phyloP scores from a whole-genome alignment of 2,888 invertebrate genomes.

The Cylindroiulus punctatus region DNA sequence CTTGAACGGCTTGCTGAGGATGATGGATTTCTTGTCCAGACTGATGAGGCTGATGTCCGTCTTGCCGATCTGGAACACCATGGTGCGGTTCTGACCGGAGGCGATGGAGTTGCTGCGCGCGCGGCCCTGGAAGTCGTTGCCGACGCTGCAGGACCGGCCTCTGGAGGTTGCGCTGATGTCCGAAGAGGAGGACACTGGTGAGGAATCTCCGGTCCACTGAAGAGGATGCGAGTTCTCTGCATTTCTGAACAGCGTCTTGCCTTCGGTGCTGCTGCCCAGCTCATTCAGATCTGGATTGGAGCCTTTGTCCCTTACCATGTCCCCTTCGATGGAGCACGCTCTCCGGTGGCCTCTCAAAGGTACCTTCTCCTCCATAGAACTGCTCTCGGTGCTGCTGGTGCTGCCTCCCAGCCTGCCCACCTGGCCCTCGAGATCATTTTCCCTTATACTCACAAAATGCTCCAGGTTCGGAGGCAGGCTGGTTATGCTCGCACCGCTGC shows the following conservation, averaged over 20 bases:
- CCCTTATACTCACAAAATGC: conserved; percentile 61
- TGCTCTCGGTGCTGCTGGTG: conserved; percentile 18
- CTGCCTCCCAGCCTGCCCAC: conserved; percentile 40
- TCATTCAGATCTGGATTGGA: background rate
- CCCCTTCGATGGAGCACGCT: background rate
- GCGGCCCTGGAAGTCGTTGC: conserved; percentile 40
- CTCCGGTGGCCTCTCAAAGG: background rate
- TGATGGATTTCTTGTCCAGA: conserved; percentile 88
- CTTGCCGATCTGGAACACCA: conserved; percentile 90
- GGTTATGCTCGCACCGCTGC: conserved; percentile 64
- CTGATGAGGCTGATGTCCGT: conserved; percentile 89
- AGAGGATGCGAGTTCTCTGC: conserved; percentile 1
- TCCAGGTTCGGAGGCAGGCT: conserved; percentile 63
- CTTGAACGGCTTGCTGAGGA: conserved; percentile 86
- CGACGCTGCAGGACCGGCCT: conserved; percentile 45
- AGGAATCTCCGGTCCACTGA: background rate
- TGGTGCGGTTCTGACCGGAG: conserved; percentile 87
- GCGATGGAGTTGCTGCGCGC: conserved; percentile 53
- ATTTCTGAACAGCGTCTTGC: conserved; percentile 52
- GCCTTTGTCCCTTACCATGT: background rate
- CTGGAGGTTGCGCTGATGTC: background rate
- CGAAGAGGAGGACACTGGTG: conserved; percentile 5
- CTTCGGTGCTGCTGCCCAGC: conserved; percentile 2
- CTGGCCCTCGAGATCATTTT: conserved; percentile 63
- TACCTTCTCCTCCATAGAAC: background rate